These are phyloP conservation scores for Saguinus midas DNA, from an alignment of 2,113 vertebrate species.

Conservation along the genomic window DNA sequence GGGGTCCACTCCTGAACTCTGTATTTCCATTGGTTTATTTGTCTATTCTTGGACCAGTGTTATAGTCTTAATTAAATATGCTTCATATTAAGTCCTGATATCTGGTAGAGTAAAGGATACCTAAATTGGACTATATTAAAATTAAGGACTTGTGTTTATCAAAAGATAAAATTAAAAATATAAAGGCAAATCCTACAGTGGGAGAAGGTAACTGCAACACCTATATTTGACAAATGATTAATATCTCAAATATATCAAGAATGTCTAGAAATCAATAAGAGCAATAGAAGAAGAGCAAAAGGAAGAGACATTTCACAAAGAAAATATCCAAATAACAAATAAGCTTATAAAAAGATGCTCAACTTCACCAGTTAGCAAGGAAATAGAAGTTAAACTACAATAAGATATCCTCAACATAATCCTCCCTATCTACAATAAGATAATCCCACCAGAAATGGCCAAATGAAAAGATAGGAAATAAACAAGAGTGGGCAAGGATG, in stretches of 20 bases:
- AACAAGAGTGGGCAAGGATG: background rate
- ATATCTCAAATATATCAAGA: background rate
- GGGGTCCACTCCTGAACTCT: background rate
- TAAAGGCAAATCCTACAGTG: background rate
- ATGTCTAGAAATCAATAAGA: constrained; percentile 9
- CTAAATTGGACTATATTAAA: background rate
- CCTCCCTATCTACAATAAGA: too few species aligned
- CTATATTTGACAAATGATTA: background rate
- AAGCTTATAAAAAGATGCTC: background rate
- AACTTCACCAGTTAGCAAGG: background rate
- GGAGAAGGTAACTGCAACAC: background rate
- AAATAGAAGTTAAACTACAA: background rate
- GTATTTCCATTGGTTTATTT: background rate
- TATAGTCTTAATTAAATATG: background rate
- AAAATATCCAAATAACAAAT: background rate
- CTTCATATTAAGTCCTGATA: background rate
- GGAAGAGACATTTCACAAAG: background rate
- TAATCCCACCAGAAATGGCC: background rate
- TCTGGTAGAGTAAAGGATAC: background rate
- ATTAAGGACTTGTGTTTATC: background rate
- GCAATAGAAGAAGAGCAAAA: background rate
- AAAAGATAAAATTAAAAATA: background rate
- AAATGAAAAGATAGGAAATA: background rate
- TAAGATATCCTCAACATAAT: background rate
- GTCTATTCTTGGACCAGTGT: background rate